Base-by-base conservation (phyloP, 2,888 invertebrate genomes). In the Dyspetes luteomarginatus region DNA sequence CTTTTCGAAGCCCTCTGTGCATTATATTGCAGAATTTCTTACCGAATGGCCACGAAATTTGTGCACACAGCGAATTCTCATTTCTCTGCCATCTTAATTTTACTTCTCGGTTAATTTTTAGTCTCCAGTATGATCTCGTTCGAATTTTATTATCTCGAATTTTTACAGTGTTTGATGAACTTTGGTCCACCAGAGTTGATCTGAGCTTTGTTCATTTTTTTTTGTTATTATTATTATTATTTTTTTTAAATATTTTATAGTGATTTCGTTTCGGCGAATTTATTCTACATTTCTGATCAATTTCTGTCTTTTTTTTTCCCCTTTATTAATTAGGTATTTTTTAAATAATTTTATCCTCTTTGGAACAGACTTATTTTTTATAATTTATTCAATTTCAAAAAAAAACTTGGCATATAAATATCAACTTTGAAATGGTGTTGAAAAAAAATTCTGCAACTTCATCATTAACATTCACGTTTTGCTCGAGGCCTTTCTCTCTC, bases 1-100 rank as follows among this genome's bases (percentile, higher is more conserved):
- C 22, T 22, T 56, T 9, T 24, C 28, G 12, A 15, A 26, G 12
- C 1, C 7, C 22, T 15, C 17, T 26, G 15, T 15, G 48, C 76
- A 74, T 72, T 73, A 45, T 58, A 74, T 82, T 68, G 81, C 76
- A 78, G 76, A 17, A 82, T 81, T 83, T 83, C 81, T 83, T 81
- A 74, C 79, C 68, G 74, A 79, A 52, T n/a, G 58, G 19, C 36
- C 30, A 22, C 36, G 3, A 36, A 58, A 24, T 15, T 58, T 65
- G 15, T 65, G 28, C 41, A 41, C 64, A 22, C n/a, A 12, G 43
- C 15, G 9, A 9, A 12, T 43, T 65, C 50, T 50, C 50, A 7
- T 50, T 69, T 62, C 30, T 17, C 41, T 30, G 9, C 62, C 22
- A 4, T 24, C 5, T 56, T 19, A 56, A 19, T 56, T 19, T 12